Evolutionary conservation across 2,797 vertebrate species (phyloP).

Genomic region (Antrozous pallidus): DNA sequence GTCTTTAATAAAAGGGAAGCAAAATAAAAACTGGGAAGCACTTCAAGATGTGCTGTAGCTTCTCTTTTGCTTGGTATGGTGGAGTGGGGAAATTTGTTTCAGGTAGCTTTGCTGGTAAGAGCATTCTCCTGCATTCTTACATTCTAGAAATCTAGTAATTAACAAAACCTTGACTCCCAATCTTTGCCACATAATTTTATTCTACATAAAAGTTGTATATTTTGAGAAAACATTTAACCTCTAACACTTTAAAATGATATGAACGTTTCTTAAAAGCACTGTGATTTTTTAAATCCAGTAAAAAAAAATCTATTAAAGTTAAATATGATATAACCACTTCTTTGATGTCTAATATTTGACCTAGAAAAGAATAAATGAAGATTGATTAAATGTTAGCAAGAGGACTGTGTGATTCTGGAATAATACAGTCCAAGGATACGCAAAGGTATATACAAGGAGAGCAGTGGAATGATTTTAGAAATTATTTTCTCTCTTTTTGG

Average conservation of each 20-base stretch:
- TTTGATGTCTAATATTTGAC: background rate
- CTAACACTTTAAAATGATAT: background rate
- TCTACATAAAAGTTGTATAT: background rate
- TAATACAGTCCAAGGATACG: background rate
- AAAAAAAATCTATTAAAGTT: background rate
- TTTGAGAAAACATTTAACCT: slow-evolving; percentile 17
- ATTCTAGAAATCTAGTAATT: background rate
- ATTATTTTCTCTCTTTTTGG: background rate
- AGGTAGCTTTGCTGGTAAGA: background rate
- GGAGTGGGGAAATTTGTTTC: background rate
- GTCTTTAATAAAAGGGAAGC: background rate
- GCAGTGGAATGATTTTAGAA: background rate
- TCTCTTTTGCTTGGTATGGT: background rate
- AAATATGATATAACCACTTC: background rate
- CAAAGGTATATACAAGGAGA: background rate
- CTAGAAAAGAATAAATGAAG: background rate
- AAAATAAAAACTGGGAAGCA: background rate
- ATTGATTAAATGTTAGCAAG: background rate
- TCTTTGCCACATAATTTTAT: background rate
- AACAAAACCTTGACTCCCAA: background rate
- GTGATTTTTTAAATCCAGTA: background rate
- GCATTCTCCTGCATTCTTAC: background rate
- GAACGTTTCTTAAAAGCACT: background rate
- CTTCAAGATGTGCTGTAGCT: background rate
- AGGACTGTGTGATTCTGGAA: background rate